phyloP scores from a whole-genome alignment of 2,797 vertebrate genomes.

The Micropoecilia bifurca region DNA sequence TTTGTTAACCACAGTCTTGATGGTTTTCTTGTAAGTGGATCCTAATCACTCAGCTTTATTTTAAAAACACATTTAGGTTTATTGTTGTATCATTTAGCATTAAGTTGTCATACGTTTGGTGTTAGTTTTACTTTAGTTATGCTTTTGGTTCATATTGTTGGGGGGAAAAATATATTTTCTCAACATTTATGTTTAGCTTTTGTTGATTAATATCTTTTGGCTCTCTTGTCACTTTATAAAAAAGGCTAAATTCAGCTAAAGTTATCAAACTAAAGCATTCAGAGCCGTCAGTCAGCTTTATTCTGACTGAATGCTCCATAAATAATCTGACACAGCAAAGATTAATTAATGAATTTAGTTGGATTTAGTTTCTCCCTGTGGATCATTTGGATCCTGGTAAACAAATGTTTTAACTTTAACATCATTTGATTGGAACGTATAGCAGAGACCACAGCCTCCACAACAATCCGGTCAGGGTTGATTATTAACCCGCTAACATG shows the following conservation, averaged over 20 bases:
- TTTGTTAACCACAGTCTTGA: background rate
- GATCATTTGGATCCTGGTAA: background rate
- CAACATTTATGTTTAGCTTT: background rate
- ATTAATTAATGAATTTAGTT: background rate
- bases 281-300: background rate
- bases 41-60: background rate
- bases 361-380: background rate
- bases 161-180: background rate
- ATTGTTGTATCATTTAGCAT: background rate
- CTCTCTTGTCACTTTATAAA: background rate
- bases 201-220: background rate
- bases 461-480: constrained; percentile 38
- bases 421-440: background rate
- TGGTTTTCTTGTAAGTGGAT: background rate
- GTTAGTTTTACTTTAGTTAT: background rate
- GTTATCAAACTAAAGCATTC: background rate
- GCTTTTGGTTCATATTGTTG: background rate
- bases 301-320: background rate
- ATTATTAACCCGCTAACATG: constrained; percentile 75
- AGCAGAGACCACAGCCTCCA: constrained; percentile 23
- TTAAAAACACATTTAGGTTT: background rate
- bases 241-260: background rate
- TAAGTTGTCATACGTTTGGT: background rate
- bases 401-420: background rate
- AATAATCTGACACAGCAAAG: background rate